These are phyloP conservation scores for Aeoliscus strigatus DNA, from an alignment of 2,797 vertebrate species.

Conservation along the genomic window DNA sequence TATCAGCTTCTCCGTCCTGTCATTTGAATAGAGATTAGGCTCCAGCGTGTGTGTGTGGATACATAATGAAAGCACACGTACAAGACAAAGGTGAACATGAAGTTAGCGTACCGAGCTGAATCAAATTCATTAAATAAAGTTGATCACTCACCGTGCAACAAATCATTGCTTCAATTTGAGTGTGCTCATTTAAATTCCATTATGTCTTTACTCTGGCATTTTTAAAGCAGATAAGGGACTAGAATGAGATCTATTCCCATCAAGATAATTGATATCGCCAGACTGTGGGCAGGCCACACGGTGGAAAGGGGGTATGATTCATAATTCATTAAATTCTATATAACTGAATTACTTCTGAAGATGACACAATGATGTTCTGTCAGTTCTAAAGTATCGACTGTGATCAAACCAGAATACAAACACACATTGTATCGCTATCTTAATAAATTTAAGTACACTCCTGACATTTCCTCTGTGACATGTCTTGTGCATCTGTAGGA, in stretches of 20 bases:
- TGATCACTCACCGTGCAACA: constrained; percentile 20
- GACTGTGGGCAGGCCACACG: constrained; percentile 34
- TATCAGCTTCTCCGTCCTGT: constrained; percentile 10
- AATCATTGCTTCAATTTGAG: constrained; percentile 37
- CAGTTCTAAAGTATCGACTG: neutral
- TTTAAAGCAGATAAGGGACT: constrained; percentile 45
- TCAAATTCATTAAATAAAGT: constrained; percentile 21
- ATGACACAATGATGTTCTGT: constrained; percentile 53
- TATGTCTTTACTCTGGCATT: constrained; percentile 44
- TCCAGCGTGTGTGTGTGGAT: constrained; percentile 4
- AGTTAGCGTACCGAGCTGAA: neutral
- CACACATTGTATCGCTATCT: too few species aligned
- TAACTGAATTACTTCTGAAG: constrained; percentile 58
- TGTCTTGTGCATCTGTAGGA: too few species aligned
- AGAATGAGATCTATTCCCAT: constrained; percentile 49
- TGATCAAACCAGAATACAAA: too few species aligned
- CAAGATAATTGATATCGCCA: constrained; percentile 50
- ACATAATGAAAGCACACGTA: neutral
- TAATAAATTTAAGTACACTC: too few species aligned
- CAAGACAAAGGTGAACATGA: constrained; percentile 17
- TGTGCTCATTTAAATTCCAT: constrained; percentile 59
- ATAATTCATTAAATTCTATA: constrained; percentile 63
- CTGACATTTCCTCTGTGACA: too few species aligned
- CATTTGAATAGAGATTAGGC: constrained; percentile 6
- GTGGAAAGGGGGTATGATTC: constrained; percentile 52